A percentile compares a stretch with the other conserved stretches of the same genome.
Evolutionary conservation across 2,888 invertebrate species (phyloP).

Genomic region (Tineola bisselliella): DNA sequence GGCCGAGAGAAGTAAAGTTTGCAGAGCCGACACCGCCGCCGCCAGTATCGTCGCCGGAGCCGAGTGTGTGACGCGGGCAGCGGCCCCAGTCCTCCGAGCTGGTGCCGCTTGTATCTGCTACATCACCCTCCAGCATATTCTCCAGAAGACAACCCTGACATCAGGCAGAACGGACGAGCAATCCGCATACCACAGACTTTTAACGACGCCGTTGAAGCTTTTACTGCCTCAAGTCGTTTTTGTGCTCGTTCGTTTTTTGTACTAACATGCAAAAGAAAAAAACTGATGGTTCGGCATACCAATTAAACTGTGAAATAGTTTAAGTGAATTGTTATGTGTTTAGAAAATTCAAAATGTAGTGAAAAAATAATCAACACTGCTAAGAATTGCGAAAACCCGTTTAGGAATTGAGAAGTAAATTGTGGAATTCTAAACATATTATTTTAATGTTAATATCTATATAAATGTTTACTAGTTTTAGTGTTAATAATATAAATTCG

Average conservation of each 20-base stretch:
- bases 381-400: constrained; percentile 16
- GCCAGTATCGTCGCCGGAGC: constrained; percentile 29
- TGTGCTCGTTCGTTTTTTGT: background rate
- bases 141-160: constrained; percentile 39
- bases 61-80: constrained; percentile 62
- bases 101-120: constrained; percentile 54
- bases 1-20: constrained; percentile 64
- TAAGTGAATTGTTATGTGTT: constrained; percentile 4
- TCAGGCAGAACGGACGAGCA: constrained; percentile 25
- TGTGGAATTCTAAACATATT: constrained; percentile 43
- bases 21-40: constrained; percentile 35
- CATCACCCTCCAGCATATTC: constrained; percentile 24
- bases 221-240: background rate
- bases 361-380: background rate
- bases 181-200: constrained; percentile 49
- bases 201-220: constrained; percentile 21
- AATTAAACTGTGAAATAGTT: background rate
- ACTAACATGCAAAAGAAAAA: background rate
- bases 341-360: background rate
- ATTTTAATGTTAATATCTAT: constrained; percentile 39
- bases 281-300: background rate
- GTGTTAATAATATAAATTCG: constrained; percentile 50
- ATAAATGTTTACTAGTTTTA: constrained; percentile 47
- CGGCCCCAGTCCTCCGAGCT: constrained; percentile 60
- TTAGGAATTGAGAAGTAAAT: constrained; percentile 32